Conservation (phyloP, 2,113 vertebrate species). For the Odobenus rosmarus region DNA sequence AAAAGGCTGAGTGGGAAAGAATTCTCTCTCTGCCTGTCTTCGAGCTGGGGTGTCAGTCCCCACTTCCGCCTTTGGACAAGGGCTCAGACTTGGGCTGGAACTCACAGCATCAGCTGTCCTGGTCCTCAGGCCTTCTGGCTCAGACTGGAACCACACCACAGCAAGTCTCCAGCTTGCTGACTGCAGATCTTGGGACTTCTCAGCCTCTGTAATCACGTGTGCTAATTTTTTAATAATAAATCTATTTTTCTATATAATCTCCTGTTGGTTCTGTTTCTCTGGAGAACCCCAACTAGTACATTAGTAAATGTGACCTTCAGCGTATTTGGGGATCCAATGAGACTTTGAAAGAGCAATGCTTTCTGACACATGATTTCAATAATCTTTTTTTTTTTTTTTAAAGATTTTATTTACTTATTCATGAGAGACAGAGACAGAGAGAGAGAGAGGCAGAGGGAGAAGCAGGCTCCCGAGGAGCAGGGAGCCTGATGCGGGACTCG, state of each 20-base stretch:
- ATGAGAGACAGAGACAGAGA: no score
- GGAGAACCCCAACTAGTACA: background rate
- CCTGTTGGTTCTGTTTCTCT: background rate
- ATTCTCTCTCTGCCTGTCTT: background rate
- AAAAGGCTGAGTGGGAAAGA: background rate
- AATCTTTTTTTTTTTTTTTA: no score
- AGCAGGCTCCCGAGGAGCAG: no score
- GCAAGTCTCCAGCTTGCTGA: background rate
- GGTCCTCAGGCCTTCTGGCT: background rate
- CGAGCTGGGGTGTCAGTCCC: background rate
- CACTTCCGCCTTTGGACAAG: background rate
- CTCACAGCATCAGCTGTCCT: accelerated
- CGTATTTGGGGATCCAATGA: background rate
- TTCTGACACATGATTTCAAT: background rate
- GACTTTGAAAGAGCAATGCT: background rate
- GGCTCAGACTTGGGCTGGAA: background rate
- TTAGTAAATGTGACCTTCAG: background rate
- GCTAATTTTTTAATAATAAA: background rate
- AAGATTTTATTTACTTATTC: no score
- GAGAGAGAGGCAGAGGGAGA: no score
- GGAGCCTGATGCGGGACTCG: no score
- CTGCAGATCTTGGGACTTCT: background rate
- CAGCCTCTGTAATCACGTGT: background rate
- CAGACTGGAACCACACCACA: background rate
- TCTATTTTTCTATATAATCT: background rate